These are phyloP conservation scores for Brachyhypopomus occidentalis DNA, from an alignment of 2,113 vertebrate species.

Conservation along the genomic window DNA sequence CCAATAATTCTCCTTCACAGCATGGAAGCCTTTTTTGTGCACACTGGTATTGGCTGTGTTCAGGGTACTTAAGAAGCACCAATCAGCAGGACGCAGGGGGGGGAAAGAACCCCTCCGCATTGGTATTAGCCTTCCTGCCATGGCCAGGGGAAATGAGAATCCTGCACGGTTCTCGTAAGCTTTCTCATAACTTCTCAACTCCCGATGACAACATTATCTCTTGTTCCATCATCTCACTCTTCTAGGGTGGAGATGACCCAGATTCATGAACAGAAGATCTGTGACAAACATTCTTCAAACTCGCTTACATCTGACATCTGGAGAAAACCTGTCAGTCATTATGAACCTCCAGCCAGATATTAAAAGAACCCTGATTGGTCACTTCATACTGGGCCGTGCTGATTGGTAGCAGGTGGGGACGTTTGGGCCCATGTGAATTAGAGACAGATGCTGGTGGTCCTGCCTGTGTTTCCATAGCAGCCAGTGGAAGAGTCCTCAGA, in stretches of 20 bases:
- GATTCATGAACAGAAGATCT: background rate
- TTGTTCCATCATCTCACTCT: background rate
- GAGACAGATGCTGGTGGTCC: background rate
- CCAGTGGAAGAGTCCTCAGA: conserved; percentile 8
- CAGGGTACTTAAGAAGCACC: conserved; percentile 10
- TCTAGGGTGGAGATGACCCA: background rate
- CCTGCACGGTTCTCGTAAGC: conserved; percentile 32
- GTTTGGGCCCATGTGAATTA: conserved; percentile 17
- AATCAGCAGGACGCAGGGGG: conserved; percentile 38
- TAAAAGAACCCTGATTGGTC: conserved; percentile 25
- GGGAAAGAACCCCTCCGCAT: background rate
- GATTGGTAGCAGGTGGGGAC: conserved; percentile 21
- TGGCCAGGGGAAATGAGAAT: conserved; percentile 38
- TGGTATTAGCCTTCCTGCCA: conserved; percentile 40
- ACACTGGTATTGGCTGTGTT: conserved; percentile 28
- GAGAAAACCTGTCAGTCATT: conserved; percentile 13
- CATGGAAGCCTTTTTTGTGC: conserved; percentile 30
- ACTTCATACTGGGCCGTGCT: conserved; percentile 15
- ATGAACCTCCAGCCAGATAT: conserved; percentile 11
- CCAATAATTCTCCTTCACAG: conserved; percentile 47
- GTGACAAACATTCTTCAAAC: background rate
- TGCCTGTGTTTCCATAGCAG: conserved; percentile 40
- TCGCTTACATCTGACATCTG: background rate
- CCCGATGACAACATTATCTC: conserved; percentile 33
- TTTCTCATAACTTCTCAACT: conserved; percentile 22